Percentiles rank a stretch among this genome's conserved stretches.
These are phyloP conservation scores for Thalassarche chlororhynchos DNA, from an alignment of 2,113 vertebrate species.

Conservation along the genomic window DNA sequence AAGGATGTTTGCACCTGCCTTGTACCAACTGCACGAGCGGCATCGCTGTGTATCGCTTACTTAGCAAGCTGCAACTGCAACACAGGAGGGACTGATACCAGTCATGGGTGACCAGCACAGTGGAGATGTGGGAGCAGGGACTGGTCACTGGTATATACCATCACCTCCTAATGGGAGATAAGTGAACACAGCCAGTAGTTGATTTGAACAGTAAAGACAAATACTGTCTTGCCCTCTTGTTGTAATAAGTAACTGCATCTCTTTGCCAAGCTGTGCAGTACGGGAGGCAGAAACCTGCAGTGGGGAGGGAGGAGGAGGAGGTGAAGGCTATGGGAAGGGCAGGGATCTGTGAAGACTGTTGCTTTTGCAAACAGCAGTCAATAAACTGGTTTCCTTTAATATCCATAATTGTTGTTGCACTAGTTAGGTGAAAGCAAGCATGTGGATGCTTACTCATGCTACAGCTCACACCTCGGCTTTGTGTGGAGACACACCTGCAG, in stretches of 20 bases:
- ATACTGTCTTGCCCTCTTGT: neutral
- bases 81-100: neutral
- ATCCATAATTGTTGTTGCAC: neutral
- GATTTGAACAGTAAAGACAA: neutral
- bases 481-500: neutral
- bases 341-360: neutral
- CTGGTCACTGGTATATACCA: neutral
- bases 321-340: neutral
- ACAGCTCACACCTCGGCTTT: neutral
- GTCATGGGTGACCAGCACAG: neutral
- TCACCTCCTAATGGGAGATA: neutral
- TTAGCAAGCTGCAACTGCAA: neutral
- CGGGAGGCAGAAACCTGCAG: neutral
- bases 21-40: accelerated
- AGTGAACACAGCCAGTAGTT: neutral
- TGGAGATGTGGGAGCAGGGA: neutral
- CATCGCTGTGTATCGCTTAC: neutral
- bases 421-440: neutral
- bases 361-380: neutral
- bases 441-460: neutral
- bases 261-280: neutral
- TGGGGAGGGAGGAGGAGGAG: neutral
- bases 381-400: neutral
- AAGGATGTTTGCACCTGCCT: neutral
- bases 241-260: neutral